phyloP scores from a whole-genome alignment of 2,113 vertebrate species.

The Atractosteus spatula region DNA sequence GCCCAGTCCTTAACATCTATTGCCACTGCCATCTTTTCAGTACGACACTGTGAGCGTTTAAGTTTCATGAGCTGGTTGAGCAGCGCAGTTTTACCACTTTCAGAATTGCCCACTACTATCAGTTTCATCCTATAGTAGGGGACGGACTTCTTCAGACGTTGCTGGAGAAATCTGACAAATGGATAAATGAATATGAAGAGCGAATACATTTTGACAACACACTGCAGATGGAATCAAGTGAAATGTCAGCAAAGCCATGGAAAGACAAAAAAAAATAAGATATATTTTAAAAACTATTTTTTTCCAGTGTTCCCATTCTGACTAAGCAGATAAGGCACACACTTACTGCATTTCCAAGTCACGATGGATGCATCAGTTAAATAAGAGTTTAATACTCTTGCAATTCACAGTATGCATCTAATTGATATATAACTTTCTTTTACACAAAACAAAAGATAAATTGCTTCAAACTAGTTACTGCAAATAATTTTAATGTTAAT shows the following conservation, averaged over 20 bases:
- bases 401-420: too few species aligned
- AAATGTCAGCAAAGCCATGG: background rate
- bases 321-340: too few species aligned
- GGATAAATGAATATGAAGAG: background rate
- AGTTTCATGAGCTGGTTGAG: slow-evolving; percentile 84
- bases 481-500: too few species aligned
- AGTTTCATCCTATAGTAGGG: slow-evolving; percentile 94
- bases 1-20: slow-evolving; percentile 90
- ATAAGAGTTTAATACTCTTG: too few species aligned
- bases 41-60: slow-evolving; percentile 60
- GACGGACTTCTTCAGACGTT: slow-evolving; percentile 90
- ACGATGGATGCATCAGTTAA: too few species aligned
- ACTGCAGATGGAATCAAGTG: background rate
- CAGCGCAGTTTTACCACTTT: slow-evolving; percentile 88
- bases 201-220: background rate
- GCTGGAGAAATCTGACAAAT: slow-evolving; percentile 85
- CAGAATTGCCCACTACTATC: slow-evolving; percentile 85
- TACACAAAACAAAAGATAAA: too few species aligned
- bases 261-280: too few species aligned
- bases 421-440: too few species aligned
- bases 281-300: too few species aligned
- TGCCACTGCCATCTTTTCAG: slow-evolving; percentile 55
- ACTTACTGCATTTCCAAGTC: too few species aligned
- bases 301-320: too few species aligned
- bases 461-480: too few species aligned